Base-by-base conservation (phyloP, 2,888 invertebrate species). In the Eucera pruinosa region DNA sequence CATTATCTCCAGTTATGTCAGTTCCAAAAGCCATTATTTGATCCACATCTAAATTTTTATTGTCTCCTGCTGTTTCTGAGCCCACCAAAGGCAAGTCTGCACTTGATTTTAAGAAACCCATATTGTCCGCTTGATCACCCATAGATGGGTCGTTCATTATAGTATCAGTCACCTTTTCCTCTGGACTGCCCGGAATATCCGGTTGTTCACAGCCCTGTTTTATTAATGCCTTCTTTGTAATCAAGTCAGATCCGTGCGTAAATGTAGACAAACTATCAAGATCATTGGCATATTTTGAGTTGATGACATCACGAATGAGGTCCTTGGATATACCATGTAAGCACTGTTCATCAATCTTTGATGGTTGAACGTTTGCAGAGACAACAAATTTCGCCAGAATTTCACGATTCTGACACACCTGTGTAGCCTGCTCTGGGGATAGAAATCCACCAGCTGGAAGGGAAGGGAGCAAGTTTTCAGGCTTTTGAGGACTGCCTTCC, bases 401-500 rank as follows among this genome's bases (percentile, higher is more conserved):
- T 88, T 92, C 92, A 73, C 90, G 92, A 86, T 90, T 90, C 84
- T 91, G 89, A 78, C 92, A 92, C 81, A 92, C 89, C 86, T 91
- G 87, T 65, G 89, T 88, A 81, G 91, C 92, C 89, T 92, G 91
- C 86, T 90, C 89, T 82, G 91, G 87, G 82, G 92, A 89, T 65
- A 92, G 89, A 84, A 92, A 92, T 84, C 92, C 92, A 82, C 90
- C 87, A 81, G 90, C 86, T 85, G 92, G 90, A 84, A 92, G 87
- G 73, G 91, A 88, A 76, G 89, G 86, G 83, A 91, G 87, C 87
- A 92, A 89, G 86, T 90, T 91, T 89, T 91, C 91, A 90, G 91
- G 92, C 89, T 92, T 91, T 89, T 91, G 92, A 89, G 92, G 91
- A 92, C 91, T 92, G 86, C 94, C 95, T 94, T 97, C 96, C 92